Evolutionary conservation across 2,888 invertebrate genomes (phyloP).

Genomic region (Mythimna pallens): DNA sequence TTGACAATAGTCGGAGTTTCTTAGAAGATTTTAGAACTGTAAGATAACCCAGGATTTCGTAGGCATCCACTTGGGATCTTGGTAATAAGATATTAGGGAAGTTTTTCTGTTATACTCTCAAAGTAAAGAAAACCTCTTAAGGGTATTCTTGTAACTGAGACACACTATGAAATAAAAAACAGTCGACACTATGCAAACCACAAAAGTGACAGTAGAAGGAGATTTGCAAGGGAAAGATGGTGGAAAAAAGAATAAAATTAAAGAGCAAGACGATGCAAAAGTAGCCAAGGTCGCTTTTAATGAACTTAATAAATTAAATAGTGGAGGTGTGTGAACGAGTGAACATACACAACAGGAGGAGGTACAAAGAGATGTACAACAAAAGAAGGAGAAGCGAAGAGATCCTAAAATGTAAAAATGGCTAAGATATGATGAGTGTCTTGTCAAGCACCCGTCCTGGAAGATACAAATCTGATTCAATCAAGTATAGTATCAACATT

Average conservation of each 20-base stretch:
- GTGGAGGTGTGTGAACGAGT: too few species aligned
- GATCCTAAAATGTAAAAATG: too few species aligned
- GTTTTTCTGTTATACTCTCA: neutral
- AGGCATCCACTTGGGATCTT: too few species aligned
- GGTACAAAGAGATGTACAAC: neutral
- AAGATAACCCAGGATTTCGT: too few species aligned
- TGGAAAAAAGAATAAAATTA: neutral
- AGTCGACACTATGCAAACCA: conserved; percentile 56
- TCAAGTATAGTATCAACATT: neutral
- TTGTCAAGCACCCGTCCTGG: neutral
- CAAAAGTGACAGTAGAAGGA: conserved; percentile 52
- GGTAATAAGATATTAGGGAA: too few species aligned
- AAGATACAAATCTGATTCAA: neutral
- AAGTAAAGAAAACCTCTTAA: neutral
- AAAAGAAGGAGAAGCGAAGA: neutral
- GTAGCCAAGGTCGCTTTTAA: too few species aligned
- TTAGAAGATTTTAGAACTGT: neutral
- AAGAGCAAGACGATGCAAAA: neutral
- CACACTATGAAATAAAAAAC: neutral
- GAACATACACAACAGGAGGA: neutral
- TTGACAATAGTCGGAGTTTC: conserved; percentile 33
- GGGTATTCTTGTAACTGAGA: neutral
- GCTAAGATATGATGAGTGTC: too few species aligned
- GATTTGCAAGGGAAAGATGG: neutral
- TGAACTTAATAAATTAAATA: too few species aligned